These are phyloP conservation scores for Bombyx mandarina DNA, from an alignment of 1,140 invertebrate species.

Conservation along the genomic window DNA sequence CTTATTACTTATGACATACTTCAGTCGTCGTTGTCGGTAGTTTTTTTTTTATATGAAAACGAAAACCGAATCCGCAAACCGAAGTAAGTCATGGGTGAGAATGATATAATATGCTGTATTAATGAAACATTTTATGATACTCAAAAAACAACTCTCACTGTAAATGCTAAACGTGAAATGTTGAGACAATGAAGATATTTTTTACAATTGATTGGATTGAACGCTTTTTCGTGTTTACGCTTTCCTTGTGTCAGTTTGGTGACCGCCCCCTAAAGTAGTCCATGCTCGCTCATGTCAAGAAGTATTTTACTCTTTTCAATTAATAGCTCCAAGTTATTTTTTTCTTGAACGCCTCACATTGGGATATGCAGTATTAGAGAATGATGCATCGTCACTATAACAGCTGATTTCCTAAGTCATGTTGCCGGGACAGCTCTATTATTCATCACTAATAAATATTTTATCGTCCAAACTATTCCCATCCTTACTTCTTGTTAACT, in stretches of 20 bases:
- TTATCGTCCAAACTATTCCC: constrained; percentile 57
- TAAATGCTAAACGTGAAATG: constrained; percentile 40
- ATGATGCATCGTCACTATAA: constrained; percentile 71
- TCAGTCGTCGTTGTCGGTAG: constrained; percentile 8
- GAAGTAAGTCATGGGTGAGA: constrained; percentile 37
- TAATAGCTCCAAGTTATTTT: constrained; percentile 65
- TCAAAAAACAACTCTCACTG: constrained; percentile 67
- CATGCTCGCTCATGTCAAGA: constrained; percentile 69
- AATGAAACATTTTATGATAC: constrained; percentile 50
- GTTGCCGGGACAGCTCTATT: constrained; percentile 69
- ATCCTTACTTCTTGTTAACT: constrained; percentile 15
- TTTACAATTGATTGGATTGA: constrained; percentile 71
- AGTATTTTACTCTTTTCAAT: constrained; percentile 65
- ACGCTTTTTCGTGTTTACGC: constrained; percentile 73
- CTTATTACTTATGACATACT: constrained; percentile 37
- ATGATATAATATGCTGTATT: constrained; percentile 28
- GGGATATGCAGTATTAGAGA: constrained; percentile 70
- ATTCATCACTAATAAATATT: constrained; percentile 65
- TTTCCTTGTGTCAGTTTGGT: constrained; percentile 73
- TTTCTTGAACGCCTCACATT: constrained; percentile 68
- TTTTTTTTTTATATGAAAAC: constrained; percentile 7
- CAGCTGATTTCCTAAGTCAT: constrained; percentile 69
- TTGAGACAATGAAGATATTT: constrained; percentile 40
- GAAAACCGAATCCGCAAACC: background rate
- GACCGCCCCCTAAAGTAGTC: constrained; percentile 68